phyloP scores from a whole-genome alignment of 2,888 invertebrate species.

The Apodemia duryi region DNA sequence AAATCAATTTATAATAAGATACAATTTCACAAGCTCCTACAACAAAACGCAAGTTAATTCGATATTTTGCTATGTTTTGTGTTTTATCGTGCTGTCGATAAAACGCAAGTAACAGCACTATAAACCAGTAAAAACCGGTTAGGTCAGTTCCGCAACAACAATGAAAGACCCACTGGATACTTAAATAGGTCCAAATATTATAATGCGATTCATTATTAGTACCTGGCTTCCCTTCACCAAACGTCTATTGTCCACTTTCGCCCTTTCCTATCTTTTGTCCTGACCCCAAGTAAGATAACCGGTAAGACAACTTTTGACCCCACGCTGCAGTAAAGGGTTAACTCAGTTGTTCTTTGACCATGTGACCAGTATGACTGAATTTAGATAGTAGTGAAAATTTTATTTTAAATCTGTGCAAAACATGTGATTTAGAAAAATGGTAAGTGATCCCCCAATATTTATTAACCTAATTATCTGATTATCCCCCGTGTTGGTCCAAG shows the following conservation, averaged over 20 bases:
- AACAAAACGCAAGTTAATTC: no score
- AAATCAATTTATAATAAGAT: no score
- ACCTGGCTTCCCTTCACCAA: conserved; percentile 41
- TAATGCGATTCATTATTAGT: conserved; percentile 68
- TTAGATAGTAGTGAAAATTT: background rate
- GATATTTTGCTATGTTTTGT: no score
- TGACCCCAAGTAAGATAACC: conserved; percentile 66
- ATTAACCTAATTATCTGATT: no score
- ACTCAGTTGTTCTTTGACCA: conserved; percentile 65
- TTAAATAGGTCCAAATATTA: conserved; percentile 79
- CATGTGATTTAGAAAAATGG: background rate
- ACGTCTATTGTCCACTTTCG: conserved; percentile 69
- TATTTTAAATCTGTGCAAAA: conserved; percentile 17
- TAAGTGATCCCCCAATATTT: background rate
- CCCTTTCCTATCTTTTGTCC: conserved; percentile 61
- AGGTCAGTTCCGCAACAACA: conserved; percentile 75
- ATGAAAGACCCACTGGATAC: conserved; percentile 71
- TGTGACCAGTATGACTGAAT: conserved; percentile 28
- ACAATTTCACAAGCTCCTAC: no score
- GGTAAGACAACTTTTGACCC: conserved; percentile 77
- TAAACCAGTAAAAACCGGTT: conserved; percentile 63
- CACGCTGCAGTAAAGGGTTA: conserved; percentile 54
- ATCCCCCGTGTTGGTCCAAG: no score
- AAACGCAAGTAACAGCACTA: conserved; percentile 27
- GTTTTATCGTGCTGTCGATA: conserved; percentile 24